Evolutionary conservation across 2,888 invertebrate genomes (phyloP).

Genomic region (Apeira syringaria): DNA sequence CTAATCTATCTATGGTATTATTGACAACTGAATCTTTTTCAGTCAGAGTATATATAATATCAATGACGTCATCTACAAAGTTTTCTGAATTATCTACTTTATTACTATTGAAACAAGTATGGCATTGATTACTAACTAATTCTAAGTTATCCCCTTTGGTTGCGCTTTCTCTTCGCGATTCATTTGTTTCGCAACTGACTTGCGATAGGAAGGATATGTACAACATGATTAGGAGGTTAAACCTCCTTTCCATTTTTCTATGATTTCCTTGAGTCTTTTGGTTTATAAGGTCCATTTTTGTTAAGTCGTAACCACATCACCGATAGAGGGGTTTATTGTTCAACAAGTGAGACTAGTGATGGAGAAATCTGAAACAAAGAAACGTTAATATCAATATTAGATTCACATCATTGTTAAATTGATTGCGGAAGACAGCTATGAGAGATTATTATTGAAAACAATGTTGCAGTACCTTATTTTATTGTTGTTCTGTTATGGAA

Average conservation of each 20-base stretch:
- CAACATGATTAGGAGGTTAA: conserved; percentile 51
- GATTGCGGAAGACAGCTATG: conserved; percentile 11
- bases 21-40: conserved; percentile 59
- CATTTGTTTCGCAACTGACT: conserved; percentile 57
- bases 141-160: conserved; percentile 56
- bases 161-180: conserved; percentile 39
- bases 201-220: conserved; percentile 57
- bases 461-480: background rate
- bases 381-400: conserved; percentile 15
- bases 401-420: conserved; percentile 24
- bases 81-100: conserved; percentile 34
- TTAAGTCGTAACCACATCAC: conserved; percentile 65
- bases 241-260: conserved; percentile 61
- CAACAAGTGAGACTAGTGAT: conserved; percentile 37
- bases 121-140: conserved; percentile 70
- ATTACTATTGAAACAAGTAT: conserved; percentile 71
- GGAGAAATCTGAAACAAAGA: conserved; percentile 61
- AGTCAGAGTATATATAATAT: conserved; percentile 53
- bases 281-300: conserved; percentile 59
- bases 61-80: conserved; percentile 55
- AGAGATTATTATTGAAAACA: conserved; percentile 3
- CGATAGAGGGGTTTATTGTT: conserved; percentile 32
- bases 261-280: conserved; percentile 45
- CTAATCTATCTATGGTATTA: conserved; percentile 64
- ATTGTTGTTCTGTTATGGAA: too few species aligned